Conservation (phyloP, 2,113 vertebrate genomes). For the Ginglymostoma cirratum region DNA sequence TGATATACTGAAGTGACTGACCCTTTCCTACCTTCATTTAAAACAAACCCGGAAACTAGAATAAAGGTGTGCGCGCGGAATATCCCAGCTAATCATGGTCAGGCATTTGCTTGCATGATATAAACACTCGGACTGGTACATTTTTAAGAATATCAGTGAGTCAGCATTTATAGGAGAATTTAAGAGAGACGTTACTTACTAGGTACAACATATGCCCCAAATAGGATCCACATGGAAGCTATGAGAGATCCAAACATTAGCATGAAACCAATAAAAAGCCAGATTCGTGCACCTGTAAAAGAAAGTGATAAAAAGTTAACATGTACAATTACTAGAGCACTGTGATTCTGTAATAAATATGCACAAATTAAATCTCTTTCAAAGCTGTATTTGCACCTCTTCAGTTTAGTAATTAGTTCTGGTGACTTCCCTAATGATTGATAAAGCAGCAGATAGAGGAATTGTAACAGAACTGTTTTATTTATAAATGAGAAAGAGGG, state of each 20-base stretch:
- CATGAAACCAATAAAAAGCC: conserved; percentile 88
- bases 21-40: not conserved
- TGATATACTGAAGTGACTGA: not conserved
- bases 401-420: not conserved
- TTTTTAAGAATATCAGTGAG: not conserved
- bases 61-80: not conserved
- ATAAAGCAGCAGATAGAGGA: not conserved
- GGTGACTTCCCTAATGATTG: not conserved
- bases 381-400: not conserved
- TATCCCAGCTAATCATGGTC: not conserved
- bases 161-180: not conserved
- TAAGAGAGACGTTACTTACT: conserved; percentile 57
- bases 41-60: not conserved
- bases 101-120: not conserved
- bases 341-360: not conserved
- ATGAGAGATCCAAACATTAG: conserved; percentile 88
- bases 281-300: conserved; percentile 73
- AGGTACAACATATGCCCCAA: conserved; percentile 73
- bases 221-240: conserved; percentile 85
- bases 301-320: not conserved
- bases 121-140: not conserved
- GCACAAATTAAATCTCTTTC: not conserved
- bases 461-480: not conserved
- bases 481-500: not conserved
- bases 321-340: not conserved